Evolutionary conservation across 2,797 vertebrate genomes (phyloP), one percentile per base, ranked within the genome.

Genomic region (Tauraco hartlaubi): DNA sequence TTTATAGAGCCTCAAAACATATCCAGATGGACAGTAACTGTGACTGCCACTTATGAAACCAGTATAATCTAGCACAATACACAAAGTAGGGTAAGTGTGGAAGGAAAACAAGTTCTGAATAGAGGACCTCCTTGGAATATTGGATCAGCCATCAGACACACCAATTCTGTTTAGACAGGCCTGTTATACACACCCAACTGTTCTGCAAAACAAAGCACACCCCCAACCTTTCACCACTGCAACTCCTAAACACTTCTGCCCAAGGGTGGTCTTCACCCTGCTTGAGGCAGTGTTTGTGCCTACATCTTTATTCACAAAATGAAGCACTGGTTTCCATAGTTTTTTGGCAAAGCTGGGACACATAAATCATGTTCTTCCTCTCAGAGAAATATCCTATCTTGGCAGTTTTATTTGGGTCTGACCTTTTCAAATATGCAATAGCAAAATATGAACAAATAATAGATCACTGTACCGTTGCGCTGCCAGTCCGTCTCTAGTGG

Each of bases 71-170:
- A 85, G 81, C 78, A 94, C 76, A 94, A 73, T 89, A 85, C 58
- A 90, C 74, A 66, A 67, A 96, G 48, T 72, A 83, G 88, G 52
- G 69, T 94, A 59, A 90, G 55, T 77, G 77, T 48, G 74, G 71
- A 80, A 96, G 51, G 88, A 97, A 97, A 96, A 87, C 81, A 85
- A 94, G 81, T 71, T 88, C 82, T 78, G 85, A 96, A 93, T 92
- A 96, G 78, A 88, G 21, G 85, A 88, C 67, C 71, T 95, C 79
- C 85, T 88, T 78, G 82, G 81, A 91, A 92, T 74, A 81, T 41
- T 91, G 74, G n/a, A 91, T 92, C 91, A 96, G 67, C 92, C 91
- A 79, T 96, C 95, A 95, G 94, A 94, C 90, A 96, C 88, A 87
- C 90, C 95, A 95, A 29, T 79, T 90, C 78, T 95, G 86, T 91